These are phyloP conservation scores for Atrichornis clamosus DNA, from an alignment of 2,113 vertebrate species.

Conservation along the genomic window DNA sequence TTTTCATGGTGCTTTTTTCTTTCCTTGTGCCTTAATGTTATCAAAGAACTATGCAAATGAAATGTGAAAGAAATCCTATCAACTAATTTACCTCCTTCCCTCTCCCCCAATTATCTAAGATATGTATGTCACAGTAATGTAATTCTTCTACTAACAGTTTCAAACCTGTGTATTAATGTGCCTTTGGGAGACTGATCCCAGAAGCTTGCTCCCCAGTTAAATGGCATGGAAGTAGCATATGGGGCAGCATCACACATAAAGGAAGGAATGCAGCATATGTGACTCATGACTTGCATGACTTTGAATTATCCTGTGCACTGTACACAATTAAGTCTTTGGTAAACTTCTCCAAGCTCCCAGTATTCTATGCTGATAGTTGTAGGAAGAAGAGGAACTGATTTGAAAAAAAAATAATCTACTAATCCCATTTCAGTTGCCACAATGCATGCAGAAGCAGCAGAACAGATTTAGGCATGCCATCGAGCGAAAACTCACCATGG, in stretches of 20 bases:
- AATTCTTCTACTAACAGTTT: constrained; percentile 2
- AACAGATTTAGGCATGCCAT: neutral
- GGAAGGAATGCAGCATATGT: neutral
- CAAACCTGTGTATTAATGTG: neutral
- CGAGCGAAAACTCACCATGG: neutral
- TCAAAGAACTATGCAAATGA: constrained; percentile 21
- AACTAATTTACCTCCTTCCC: neutral
- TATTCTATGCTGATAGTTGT: neutral
- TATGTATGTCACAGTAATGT: neutral
- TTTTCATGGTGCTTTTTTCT: neutral
- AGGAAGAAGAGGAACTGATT: neutral
- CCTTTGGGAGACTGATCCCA: neutral
- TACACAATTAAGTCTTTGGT: neutral
- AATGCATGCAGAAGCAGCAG: neutral
- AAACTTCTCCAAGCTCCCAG: neutral
- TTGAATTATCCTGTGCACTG: neutral
- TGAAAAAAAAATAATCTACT: neutral
- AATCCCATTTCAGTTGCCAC: neutral
- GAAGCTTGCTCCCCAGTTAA: neutral
- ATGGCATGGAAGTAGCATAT: neutral
- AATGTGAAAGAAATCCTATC: neutral
- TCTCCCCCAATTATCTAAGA: neutral
- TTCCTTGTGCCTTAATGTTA: neutral
- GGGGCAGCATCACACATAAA: neutral
- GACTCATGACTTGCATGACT: neutral